Percentiles rank a stretch among this genome's conserved stretches.
Conservation (phyloP, 2,797 vertebrate species). For the Babyrousa celebensis region DNA sequence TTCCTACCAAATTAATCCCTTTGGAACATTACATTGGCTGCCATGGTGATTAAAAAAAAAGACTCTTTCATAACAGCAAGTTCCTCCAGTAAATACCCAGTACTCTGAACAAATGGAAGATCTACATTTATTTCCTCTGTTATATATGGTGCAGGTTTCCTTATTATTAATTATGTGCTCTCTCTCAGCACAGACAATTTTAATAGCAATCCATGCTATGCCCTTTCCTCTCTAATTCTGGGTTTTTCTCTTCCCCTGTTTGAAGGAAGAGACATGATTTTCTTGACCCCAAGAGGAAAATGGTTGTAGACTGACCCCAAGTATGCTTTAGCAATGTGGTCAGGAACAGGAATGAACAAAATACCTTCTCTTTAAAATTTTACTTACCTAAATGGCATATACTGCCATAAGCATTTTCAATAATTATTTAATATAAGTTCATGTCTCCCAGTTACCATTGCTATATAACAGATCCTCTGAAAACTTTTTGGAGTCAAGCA, state of each 20-base stretch:
- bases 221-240: conserved; percentile 40
- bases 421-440: conserved; percentile 52
- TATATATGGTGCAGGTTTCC: conserved; percentile 51
- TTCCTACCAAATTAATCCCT: conserved; percentile 86
- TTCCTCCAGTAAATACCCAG: conserved; percentile 62
- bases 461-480: background rate
- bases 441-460: background rate
- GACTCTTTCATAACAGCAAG: conserved; percentile 70
- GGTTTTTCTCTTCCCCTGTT: background rate
- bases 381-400: conserved; percentile 12
- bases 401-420: background rate
- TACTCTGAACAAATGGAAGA: conserved; percentile 29
- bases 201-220: background rate
- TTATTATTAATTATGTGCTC: conserved; percentile 57
- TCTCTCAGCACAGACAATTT: conserved; percentile 58
- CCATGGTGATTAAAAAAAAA: conserved; percentile 51
- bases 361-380: conserved; percentile 8
- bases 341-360: conserved; percentile 20
- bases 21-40: conserved; percentile 79
- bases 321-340: background rate
- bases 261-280: conserved; percentile 26
- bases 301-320: background rate
- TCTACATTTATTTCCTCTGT: conserved; percentile 71
- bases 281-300: conserved; percentile 9
- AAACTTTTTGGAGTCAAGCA: conserved; percentile 2